A percentile compares a stretch with the other conserved stretches of the same genome.
Conservation (phyloP, 2,113 vertebrate genomes). For the Phaetusa simplex region DNA sequence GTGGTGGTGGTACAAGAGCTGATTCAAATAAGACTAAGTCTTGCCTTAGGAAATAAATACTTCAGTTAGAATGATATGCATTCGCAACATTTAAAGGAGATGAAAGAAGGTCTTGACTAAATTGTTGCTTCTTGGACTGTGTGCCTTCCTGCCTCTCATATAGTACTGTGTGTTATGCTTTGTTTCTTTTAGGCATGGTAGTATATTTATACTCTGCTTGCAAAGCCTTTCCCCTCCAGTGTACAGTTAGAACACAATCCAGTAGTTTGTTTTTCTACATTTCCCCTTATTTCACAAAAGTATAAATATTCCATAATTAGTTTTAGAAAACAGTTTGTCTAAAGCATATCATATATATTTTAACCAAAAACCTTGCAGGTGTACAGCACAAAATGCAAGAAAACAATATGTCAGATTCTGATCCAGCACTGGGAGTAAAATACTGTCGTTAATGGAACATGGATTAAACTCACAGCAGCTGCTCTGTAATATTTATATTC, state of each 20-base stretch:
- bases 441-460: constrained; percentile 7
- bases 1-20: not conserved
- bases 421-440: not conserved
- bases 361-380: constrained; percentile 20
- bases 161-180: not conserved
- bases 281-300: not conserved
- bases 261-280: constrained; percentile 41
- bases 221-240: not conserved
- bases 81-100: constrained; percentile 1
- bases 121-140: not conserved
- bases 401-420: not conserved
- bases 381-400: not conserved
- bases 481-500: constrained; percentile 35
- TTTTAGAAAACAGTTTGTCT: constrained; percentile 19
- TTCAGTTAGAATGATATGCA: constrained; percentile 30
- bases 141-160: constrained; percentile 20
- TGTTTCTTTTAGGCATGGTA: constrained; percentile 38
- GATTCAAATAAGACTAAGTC: not conserved
- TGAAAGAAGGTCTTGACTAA: constrained; percentile 38
- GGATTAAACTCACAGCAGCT: constrained; percentile 46
- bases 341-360: not conserved
- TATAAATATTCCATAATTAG: not conserved
- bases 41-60: constrained; percentile 44
- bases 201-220: constrained; percentile 42
- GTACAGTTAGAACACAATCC: not conserved